Base-by-base conservation (phyloP, 2,113 vertebrate species). In the Hemibates koningsi region DNA sequence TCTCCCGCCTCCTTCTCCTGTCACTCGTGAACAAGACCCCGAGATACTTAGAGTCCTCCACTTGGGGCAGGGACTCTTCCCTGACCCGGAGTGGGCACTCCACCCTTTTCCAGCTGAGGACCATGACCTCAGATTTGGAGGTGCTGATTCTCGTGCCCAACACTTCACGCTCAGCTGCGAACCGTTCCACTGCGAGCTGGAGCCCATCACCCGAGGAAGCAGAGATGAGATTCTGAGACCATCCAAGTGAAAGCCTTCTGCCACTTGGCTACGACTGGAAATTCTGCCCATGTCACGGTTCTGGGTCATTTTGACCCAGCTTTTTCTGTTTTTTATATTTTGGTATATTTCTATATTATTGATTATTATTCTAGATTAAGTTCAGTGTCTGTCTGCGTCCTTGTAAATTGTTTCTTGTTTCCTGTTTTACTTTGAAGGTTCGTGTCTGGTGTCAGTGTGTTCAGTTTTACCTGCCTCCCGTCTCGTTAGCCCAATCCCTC, bases 301-400 rank as follows among this genome's bases (percentile, higher is more conserved):
- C 54, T 57, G 21, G 21, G 54, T 8, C 6, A 27, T 0, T 57
- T 3, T 57, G 12, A 57, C 21, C 0, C 21, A 57, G 24, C 54
- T 57, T 57, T 27, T 57, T 57, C 24, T 27, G 12, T 8, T 57
- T 57, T 57, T 57, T 57, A 57, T 14, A 57, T 57, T 57, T 27
- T 57, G 54, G 0, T 57, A 57, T 57, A 57, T 57, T 57, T 57
- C 12, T 57, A 57, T 57, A 27, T 57, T 57, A 57, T 8, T 57
- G 54, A 57, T 57, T 57, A 57, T 57, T 57, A 14, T 57, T 57
- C 24, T 2, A 57, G 6, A 56, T 27, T 56, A 56, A 27, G 21
- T 1, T 27, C 54, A 27, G 54, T 27, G 54, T 14, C 21, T 57
- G 54, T 56, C 53, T 56, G 21, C 53, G 0, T 24, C 21, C 21